Conservation (phyloP, 2,113 vertebrate species). For the Etheostoma spectabile region DNA sequence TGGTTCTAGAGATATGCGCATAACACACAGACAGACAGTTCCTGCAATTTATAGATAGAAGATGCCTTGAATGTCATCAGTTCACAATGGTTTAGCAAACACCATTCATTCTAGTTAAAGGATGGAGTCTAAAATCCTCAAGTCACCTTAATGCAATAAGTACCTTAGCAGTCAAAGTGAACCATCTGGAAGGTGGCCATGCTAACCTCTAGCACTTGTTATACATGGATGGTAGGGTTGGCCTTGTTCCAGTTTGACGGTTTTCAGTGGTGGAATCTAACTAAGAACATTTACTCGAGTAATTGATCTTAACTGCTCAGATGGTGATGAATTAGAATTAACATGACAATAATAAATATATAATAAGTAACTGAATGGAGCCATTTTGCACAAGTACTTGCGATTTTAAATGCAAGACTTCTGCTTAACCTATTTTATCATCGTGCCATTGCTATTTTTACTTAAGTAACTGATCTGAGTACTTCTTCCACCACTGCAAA, state of each 20-base stretch:
- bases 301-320: not conserved
- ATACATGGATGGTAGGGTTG: not conserved
- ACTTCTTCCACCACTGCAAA: not conserved
- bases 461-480: not conserved
- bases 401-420: not conserved
- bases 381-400: not conserved
- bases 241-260: not conserved
- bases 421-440: not conserved
- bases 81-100: not conserved
- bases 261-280: not conserved
- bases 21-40: too few species aligned
- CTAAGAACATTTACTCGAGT: not conserved
- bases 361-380: not conserved
- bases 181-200: conserved; percentile 4
- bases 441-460: not conserved
- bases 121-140: not conserved
- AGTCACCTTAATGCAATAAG: not conserved
- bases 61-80: not conserved
- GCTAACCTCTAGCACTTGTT: not conserved
- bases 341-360: not conserved
- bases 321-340: not conserved
- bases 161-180: not conserved
- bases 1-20: too few species aligned
- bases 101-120: not conserved
- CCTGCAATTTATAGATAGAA: too few species aligned